These are phyloP conservation scores for Lophotis ruficrista DNA, from an alignment of 2,113 vertebrate species.

Conservation along the genomic window DNA sequence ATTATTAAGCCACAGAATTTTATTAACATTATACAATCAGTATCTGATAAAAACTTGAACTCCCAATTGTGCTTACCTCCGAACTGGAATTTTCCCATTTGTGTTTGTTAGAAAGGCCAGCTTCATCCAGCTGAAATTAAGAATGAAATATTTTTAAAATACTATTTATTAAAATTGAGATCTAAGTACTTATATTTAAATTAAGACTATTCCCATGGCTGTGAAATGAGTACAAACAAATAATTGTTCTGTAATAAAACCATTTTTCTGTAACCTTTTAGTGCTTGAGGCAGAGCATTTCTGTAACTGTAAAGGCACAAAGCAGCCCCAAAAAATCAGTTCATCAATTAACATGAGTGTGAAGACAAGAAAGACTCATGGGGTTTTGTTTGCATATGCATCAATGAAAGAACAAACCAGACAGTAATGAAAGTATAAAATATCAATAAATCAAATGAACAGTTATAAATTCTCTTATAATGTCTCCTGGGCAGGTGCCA, in stretches of 20 bases:
- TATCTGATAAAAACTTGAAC: not conserved
- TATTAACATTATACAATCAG: not conserved
- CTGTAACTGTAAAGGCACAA: not conserved
- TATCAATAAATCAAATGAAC: not conserved
- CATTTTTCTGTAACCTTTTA: not conserved
- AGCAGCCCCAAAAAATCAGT: not conserved
- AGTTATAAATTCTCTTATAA: not conserved
- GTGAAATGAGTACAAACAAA: not conserved
- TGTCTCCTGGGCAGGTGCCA: not conserved
- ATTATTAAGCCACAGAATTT: not conserved
- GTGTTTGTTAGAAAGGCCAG: constrained; percentile 95
- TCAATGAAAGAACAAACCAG: not conserved
- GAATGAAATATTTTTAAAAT: constrained; percentile 9
- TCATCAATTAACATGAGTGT: not conserved
- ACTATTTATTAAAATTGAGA: not conserved
- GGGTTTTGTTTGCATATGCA: not conserved
- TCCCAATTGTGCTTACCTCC: constrained; percentile 82
- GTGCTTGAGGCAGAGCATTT: not conserved
- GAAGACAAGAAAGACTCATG: not conserved
- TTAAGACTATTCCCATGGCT: not conserved
- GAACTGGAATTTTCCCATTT: constrained; percentile 94
- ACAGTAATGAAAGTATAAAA: not conserved
- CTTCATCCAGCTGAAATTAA: constrained; percentile 92
- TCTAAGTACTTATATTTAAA: not conserved
- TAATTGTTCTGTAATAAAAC: not conserved